Evolutionary conservation across 1,140 invertebrate species (phyloP), one percentile per base, ranked within the genome.

Genomic region (Trissolcus basalis): DNA sequence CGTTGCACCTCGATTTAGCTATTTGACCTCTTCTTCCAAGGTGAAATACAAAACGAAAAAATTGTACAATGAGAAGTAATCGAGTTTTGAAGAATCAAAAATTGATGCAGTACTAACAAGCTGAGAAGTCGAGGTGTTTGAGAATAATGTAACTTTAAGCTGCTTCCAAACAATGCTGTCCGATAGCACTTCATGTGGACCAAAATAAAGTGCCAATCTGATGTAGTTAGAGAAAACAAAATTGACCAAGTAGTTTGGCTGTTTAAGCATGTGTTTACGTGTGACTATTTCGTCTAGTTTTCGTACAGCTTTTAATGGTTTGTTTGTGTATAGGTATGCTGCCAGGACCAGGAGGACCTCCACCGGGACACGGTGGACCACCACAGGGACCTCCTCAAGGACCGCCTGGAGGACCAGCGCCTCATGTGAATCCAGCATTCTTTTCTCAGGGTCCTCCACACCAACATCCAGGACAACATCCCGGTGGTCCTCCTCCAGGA

Each of bases 341-440:
- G 13, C 86, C 90, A 64, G 91, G 90, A 63, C 90, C 90, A 11
- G 88, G 90, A 55, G 90, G 91, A 14, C 87, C 91, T n/a, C 92
- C 91, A 36, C 92, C 92, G 69, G 92, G 86, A 53, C 89, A 89
- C 45, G 89, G 89, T 61, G 90, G 89, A n/a, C 91, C 91, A 36
- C 91, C 91, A 10, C 90, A 91, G 47, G 86, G 90, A 56, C 90
- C 89, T 32, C 90, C 89, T 51, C 90, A 91, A 81, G 88, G 88
- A 70, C 90, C 90, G 33, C 90, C 89, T 35, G 93, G 92, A 13
- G 92, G 93, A 35, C 95, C 96, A 33, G 96, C 96, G 35, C 96
- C 96, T 14, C 96, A 98, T 85, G 96, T 98, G 48, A 98, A 98
- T 90, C 97, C 96, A 36, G 96, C 96, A 47, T 98, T 98, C 91